Base-by-base conservation (phyloP, 1,140 invertebrate genomes). In the Ceratosolen fusciceps region DNA sequence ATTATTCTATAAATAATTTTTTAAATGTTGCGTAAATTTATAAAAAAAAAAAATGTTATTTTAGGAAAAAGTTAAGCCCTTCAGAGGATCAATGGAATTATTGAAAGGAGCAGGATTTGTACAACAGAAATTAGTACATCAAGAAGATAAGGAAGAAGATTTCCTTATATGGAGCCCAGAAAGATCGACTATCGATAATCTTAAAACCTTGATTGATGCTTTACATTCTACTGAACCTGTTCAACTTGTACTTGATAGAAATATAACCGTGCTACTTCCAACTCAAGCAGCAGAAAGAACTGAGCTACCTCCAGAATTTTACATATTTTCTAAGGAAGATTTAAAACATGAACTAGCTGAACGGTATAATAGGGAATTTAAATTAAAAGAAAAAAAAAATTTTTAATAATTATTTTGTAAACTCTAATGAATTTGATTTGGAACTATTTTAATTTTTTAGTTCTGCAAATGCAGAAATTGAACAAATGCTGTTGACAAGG, bases 401-500 rank as follows among this genome's bases (percentile, higher is more conserved):
- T n/a, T n/a, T n/a, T n/a, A n/a, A n/a, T n/a, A n/a, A n/a, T n/a
- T n/a, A n/a, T n/a, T n/a, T n/a, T n/a, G n/a, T n/a, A n/a, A n/a
- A n/a, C n/a, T n/a, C n/a, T n/a, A n/a, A n/a, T n/a, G n/a, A n/a
- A n/a, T n/a, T n/a, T n/a, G n/a, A n/a, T n/a, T n/a, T n/a, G n/a
- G n/a, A n/a, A n/a, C n/a, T n/a, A n/a, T n/a, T n/a, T n/a, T n/a
- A n/a, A n/a, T n/a, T n/a, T n/a, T n/a, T n/a, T n/a, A n/a, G n/a
- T n/a, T n/a, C n/a, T n/a, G n/a, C n/a, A n/a, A n/a, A n/a, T n/a
- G n/a, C n/a, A n/a, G 21, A 96, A 98, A 86, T 94, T 92, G 85
- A 93, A 93, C 93, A 95, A 83, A 95, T 96, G 91, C 87, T 99
- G 2, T 91, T 96, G 74, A 98, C 97, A 0, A 98, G 97, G 91